These are phyloP conservation scores for Illadopsis cleaveri DNA, from an alignment of 2,113 vertebrate species.

Conservation along the genomic window DNA sequence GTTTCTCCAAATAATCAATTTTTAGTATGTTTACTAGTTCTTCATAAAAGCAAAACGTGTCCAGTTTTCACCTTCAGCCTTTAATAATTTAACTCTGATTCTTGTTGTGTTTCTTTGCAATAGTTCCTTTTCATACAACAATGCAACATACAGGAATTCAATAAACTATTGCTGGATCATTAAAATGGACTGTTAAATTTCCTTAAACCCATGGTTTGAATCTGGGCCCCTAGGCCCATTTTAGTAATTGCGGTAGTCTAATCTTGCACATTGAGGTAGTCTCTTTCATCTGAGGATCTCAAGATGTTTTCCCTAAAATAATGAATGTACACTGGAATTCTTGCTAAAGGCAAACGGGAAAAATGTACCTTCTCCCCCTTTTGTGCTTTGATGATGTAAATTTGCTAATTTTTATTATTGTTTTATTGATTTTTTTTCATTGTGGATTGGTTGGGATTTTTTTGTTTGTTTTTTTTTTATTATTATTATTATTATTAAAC, in stretches of 20 bases:
- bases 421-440: background rate
- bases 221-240: background rate
- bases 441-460: background rate
- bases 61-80: background rate
- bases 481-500: too few species aligned
- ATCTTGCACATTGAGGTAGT: background rate
- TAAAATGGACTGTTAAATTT: conserved; percentile 7
- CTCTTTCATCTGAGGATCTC: conserved; percentile 28
- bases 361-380: background rate
- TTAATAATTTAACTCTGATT: background rate
- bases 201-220: background rate
- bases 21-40: background rate
- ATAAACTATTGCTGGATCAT: background rate
- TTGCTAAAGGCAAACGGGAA: background rate
- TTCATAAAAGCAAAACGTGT: background rate
- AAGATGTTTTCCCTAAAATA: conserved; percentile 7
- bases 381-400: background rate
- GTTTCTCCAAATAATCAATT: background rate
- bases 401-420: background rate
- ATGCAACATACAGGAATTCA: background rate
- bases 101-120: background rate
- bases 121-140: background rate
- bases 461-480: background rate
- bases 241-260: background rate
- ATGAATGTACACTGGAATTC: background rate